phyloP scores from a whole-genome alignment of 1,140 invertebrate species.

The Neoseiulus cucumeris region DNA sequence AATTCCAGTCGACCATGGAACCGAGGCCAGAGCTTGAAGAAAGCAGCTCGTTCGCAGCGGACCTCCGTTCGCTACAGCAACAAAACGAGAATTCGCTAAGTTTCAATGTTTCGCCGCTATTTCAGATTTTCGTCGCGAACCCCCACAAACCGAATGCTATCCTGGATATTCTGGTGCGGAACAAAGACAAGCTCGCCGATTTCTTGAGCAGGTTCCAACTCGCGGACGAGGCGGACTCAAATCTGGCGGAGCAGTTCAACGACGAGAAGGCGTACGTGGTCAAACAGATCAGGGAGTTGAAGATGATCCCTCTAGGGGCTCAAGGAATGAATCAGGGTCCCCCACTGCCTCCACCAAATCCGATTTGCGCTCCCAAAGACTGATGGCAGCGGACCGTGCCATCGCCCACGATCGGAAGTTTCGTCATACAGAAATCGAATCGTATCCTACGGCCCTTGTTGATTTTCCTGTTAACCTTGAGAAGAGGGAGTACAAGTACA shows the following conservation, averaged over 20 bases:
- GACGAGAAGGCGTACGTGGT: slow-evolving; percentile 99
- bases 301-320: slow-evolving; percentile 26
- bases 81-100: no score
- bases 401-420: no score
- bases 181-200: slow-evolving; percentile 96
- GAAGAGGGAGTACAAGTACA: no score
- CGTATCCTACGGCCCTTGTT: no score
- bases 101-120: neutral
- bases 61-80: no score
- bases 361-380: neutral
- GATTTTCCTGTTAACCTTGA: no score
- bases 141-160: slow-evolving; percentile 99
- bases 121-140: slow-evolving; percentile 90
- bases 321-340: neutral
- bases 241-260: slow-evolving; percentile 99
- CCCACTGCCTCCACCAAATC: neutral
- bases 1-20: neutral
- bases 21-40: no score
- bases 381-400: no score
- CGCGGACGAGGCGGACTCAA: slow-evolving; percentile 53
- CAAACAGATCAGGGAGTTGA: slow-evolving; percentile 99
- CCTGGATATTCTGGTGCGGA: slow-evolving; percentile 87
- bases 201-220: slow-evolving; percentile 92
- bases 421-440: no score
- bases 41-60: no score